Base-by-base conservation (phyloP, 1,140 invertebrate genomes). In the Brachionus plicatilis region DNA sequence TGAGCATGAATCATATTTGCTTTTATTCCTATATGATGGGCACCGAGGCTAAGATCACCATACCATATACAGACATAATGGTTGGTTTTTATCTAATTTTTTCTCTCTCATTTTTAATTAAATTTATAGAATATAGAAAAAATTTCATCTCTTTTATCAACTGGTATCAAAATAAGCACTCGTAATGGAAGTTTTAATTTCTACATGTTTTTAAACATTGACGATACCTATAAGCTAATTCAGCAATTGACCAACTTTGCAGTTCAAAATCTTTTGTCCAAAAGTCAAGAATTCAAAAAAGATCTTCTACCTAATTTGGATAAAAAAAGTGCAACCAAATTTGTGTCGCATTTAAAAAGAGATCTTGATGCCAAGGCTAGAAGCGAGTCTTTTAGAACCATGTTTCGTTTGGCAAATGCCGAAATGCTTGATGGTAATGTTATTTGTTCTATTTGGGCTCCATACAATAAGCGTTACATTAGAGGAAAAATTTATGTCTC, bases 21-120 rank as follows among this genome's bases (percentile, higher is more conserved):
- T 99, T 99, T 90, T 95, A 98, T 90, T 95, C 96, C 5, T 96
- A 95, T 87, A 93, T 98, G 87, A 92, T 98, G 88, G 95, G 96
- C 17, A 93, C 93, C 85, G 95, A 97, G 89, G 95, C 94, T 7
- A 95, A 95, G 87, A 90, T 98, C 24, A 93, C 94, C 84, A 92
- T 98, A 65, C 91, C 95, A 87, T 92, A 91, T 91, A 90, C 90
- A 41, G 92, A 92, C 85, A 90, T 92, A 70, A 90, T 88, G 41
- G 91, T 92, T 87, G 87, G 87, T 87, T 47, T 75, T 9, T 66
- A 45, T 9, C 5, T 56, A 41, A 17, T 27, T 17, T 12, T 24
- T 85, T 41, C 4, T 50, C 14, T 65, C 27, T 24, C 29, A 41
- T 85, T 85, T 85, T 60, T 20, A 53, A 47, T 60, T 37, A 72